Evolutionary conservation across 2,113 vertebrate species (phyloP).

Genomic region (Rostratula benghalensis): DNA sequence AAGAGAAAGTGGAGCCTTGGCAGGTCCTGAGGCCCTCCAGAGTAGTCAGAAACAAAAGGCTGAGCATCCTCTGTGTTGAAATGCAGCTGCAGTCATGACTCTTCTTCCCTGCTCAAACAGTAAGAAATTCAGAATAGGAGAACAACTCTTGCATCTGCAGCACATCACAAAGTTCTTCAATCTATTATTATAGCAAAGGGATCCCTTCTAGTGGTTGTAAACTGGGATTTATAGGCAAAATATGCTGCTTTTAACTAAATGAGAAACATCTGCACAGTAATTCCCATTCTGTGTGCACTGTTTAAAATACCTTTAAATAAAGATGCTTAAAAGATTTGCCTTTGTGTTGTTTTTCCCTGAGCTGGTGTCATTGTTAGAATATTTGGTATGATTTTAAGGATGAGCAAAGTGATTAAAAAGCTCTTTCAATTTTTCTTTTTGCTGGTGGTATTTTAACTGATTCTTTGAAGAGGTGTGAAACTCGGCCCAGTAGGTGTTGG

Average conservation of each 20-base stretch:
- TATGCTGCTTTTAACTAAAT: conserved; percentile 19
- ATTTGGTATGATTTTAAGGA: conserved; percentile 41
- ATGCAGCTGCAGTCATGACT: not conserved
- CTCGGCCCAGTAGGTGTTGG: conserved; percentile 50
- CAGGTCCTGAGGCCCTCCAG: not conserved
- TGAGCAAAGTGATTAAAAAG: conserved; percentile 46
- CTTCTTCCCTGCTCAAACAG: not conserved
- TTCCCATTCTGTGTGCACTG: not conserved
- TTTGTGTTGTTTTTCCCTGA: conserved; percentile 29
- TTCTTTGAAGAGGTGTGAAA: conserved; percentile 47
- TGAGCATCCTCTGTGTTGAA: not conserved
- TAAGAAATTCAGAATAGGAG: not conserved
- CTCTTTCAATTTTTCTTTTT: conserved; percentile 35
- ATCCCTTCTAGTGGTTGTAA: not conserved
- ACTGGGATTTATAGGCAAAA: conserved; percentile 17
- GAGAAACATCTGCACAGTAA: conserved; percentile 12
- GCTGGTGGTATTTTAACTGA: conserved; percentile 20
- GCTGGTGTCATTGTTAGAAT: not conserved
- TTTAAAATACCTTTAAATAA: conserved; percentile 43
- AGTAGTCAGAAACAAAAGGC: not conserved
- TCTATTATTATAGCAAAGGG: not conserved
- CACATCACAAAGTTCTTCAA: not conserved
- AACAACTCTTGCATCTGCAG: not conserved
- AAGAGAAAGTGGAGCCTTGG: not conserved
- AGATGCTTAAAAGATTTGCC: not conserved